A percentile compares a stretch with the other conserved stretches of the same genome.
Conservation (phyloP, 1,140 invertebrate species). For the Mactra quadrangularis region DNA sequence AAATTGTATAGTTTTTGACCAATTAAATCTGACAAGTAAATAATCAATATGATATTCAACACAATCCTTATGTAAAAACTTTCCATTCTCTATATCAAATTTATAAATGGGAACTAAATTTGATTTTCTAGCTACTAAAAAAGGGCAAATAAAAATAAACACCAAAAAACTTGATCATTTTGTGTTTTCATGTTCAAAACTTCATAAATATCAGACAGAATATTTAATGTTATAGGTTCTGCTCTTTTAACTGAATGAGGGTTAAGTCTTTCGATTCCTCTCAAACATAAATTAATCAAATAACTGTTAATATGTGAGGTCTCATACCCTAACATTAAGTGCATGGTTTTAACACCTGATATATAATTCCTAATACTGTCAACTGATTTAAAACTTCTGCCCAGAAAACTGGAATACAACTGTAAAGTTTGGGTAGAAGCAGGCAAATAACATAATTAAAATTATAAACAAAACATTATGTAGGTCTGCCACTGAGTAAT, state of each 20-base stretch:
- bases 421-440: background rate
- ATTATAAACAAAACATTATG: background rate
- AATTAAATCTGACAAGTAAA: background rate
- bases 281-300: too few species aligned
- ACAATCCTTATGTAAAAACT: background rate
- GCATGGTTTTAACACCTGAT: too few species aligned
- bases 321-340: too few species aligned
- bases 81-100: background rate
- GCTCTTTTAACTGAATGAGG: too few species aligned
- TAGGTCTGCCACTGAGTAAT: background rate
- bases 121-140: background rate
- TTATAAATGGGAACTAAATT: background rate
- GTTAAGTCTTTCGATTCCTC: too few species aligned
- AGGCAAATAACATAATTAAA: background rate
- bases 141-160: too few species aligned
- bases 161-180: too few species aligned
- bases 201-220: too few species aligned
- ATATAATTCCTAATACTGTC: background rate
- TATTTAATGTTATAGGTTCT: too few species aligned
- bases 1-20: background rate
- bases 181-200: too few species aligned
- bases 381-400: conserved; percentile 2
- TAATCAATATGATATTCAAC: background rate
- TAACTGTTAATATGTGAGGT: too few species aligned
- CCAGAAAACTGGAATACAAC: too few species aligned